phyloP scores from a whole-genome alignment of 2,888 invertebrate species.

The Tetramorium bicarinatum region DNA sequence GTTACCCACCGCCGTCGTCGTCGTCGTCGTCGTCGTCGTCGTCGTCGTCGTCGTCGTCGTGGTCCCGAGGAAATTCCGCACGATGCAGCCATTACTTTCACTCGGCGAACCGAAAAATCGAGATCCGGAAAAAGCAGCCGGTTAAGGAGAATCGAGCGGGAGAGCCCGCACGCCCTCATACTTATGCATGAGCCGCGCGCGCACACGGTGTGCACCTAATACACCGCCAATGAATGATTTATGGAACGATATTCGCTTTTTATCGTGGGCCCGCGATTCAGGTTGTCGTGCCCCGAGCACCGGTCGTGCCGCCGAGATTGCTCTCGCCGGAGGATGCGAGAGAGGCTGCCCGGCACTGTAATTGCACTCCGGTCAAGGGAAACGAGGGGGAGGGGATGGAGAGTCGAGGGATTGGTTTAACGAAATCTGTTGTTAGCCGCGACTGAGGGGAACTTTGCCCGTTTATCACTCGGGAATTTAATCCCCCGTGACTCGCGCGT shows the following conservation, averaged over 20 bases:
- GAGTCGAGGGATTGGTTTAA: conserved; percentile 65
- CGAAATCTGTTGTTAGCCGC: conserved; percentile 65
- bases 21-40: conserved; percentile 4
- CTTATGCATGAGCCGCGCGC: conserved; percentile 66
- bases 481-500: conserved; percentile 43
- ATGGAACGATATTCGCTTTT: conserved; percentile 77
- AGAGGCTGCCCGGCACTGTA: conserved; percentile 56
- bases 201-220: conserved; percentile 61
- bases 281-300: conserved; percentile 67
- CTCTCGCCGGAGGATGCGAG: conserved; percentile 69
- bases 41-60: not conserved
- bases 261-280: conserved; percentile 65
- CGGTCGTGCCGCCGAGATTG: conserved; percentile 68
- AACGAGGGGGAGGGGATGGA: not conserved
- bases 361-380: conserved; percentile 61
- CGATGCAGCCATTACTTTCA: conserved; percentile 52
- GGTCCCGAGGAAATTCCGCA: not conserved
- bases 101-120: conserved; percentile 38
- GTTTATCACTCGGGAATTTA: conserved; percentile 52
- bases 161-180: conserved; percentile 48
- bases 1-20: not conserved
- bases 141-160: conserved; percentile 18
- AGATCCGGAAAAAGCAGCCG: conserved; percentile 31
- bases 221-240: conserved; percentile 74
- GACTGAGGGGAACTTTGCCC: conserved; percentile 30